Evolutionary conservation across 2,113 vertebrate species (phyloP), one percentile per base, ranked within the genome.

Genomic region (Callopanchax toddi): DNA sequence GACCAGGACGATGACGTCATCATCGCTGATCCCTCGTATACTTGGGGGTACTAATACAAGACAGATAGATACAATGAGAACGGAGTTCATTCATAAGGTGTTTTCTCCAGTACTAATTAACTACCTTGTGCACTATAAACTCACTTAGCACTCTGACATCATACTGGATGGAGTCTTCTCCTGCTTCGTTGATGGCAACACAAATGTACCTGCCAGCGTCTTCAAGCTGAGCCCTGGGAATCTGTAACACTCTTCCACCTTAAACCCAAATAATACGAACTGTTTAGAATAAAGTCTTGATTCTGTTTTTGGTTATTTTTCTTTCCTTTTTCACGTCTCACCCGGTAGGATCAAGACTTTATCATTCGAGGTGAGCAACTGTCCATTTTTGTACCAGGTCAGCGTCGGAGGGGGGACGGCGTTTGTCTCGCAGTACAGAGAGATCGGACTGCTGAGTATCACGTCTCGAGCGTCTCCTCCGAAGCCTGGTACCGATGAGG

Each of bases 141-240:
- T 95, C 81, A 99, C 97, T 52, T 67, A 98, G 90, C 1, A 99
- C 93, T 49, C 77, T 91, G n/a, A 99, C 71, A 0, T 96, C 84
- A 16, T 99, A 99, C 44, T 94, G 94, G 67, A 99, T 93, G 36
- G 96, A 97, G 83, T 97, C 96, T 77, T 99, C 94, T 64, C 97
- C 97, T 0, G 96, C 97, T 74, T 99, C 97, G 0, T 99, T 99
- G 34, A 94, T 89, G 0, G 97, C 97, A 81, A 98, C 93, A 23
- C 97, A 99, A 0, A 50, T 88, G 12, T 98, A 99, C 48, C 92
- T 93, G 11, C 97, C 97, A 0, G 94, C 93, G 55, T 99, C 94
- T n/a, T 93, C 93, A 1, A 74, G 78, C 34, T 86, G 95, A 0
- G 91, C 92, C 56, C 96, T 89, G 11, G 95, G 87, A 29, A 99